phyloP scores from a whole-genome alignment of 2,888 invertebrate genomes.

The Caenorhabditis parvicauda region DNA sequence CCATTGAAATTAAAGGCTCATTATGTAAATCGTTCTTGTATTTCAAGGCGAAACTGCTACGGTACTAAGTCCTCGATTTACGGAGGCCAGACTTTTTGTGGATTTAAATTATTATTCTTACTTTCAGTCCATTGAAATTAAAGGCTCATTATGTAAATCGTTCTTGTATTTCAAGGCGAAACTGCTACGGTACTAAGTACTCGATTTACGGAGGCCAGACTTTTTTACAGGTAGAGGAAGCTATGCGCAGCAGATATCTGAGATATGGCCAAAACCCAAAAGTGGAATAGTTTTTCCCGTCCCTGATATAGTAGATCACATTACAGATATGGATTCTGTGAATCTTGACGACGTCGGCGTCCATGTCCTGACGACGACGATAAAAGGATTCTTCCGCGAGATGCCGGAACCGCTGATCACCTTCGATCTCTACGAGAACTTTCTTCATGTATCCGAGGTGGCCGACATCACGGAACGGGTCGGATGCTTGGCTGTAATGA shows the following conservation, averaged over 20 bases:
- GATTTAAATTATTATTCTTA: too few relatives aligned
- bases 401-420: slow-evolving; percentile 89
- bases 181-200: too few relatives aligned
- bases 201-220: slow-evolving; percentile 11
- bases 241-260: not conserved
- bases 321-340: slow-evolving; percentile 72
- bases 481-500: slow-evolving; percentile 79
- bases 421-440: slow-evolving; percentile 90
- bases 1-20: too few relatives aligned
- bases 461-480: slow-evolving; percentile 79
- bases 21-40: too few relatives aligned
- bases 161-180: too few relatives aligned
- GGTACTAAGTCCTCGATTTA: too few relatives aligned
- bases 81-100: too few relatives aligned
- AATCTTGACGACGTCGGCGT: slow-evolving; percentile 78
- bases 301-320: not conserved
- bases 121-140: too few relatives aligned
- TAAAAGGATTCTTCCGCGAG: slow-evolving; percentile 84
- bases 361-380: slow-evolving; percentile 83
- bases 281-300: not conserved
- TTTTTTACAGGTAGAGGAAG: not conserved
- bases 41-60: too few relatives aligned
- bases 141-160: too few relatives aligned
- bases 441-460: slow-evolving; percentile 83
- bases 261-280: not conserved